phyloP scores from a whole-genome alignment of 1,140 invertebrate species.

The Drosophila santomea region DNA sequence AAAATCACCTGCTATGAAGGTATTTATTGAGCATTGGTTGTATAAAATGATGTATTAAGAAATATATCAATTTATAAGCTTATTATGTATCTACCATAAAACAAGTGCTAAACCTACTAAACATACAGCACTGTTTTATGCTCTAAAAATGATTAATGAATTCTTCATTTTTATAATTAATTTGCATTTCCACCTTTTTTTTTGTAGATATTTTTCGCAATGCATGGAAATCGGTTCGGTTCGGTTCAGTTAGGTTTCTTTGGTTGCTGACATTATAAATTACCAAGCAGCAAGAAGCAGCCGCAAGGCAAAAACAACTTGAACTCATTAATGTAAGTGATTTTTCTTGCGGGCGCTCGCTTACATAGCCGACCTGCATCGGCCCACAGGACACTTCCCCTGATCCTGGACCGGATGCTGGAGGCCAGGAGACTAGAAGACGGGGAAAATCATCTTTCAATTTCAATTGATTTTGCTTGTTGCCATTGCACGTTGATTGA shows the following conservation, averaged over 20 bases:
- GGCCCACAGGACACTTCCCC: not conserved
- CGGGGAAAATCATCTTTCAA: slow-evolving; percentile 77
- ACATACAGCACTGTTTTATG: not conserved
- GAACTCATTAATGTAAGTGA: slow-evolving; percentile 83
- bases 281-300: slow-evolving; percentile 61
- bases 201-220: not conserved
- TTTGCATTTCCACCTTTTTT: not conserved
- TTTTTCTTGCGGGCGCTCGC: slow-evolving; percentile 76
- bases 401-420: not conserved
- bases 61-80: too few relatives aligned
- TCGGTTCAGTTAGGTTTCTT: slow-evolving; percentile 33
- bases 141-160: not conserved
- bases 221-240: slow-evolving; percentile 25
- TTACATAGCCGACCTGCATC: slow-evolving; percentile 20
- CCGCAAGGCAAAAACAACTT: slow-evolving; percentile 73
- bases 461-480: slow-evolving; percentile 82
- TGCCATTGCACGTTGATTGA: slow-evolving; percentile 79
- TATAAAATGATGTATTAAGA: too few relatives aligned
- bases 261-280: slow-evolving; percentile 81
- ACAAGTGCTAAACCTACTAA: too few relatives aligned
- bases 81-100: not conserved
- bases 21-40: too few relatives aligned
- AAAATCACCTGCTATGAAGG: not conserved
- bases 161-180: not conserved
- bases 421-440: not conserved